These are phyloP conservation scores for Calcarius lapponicus DNA, from an alignment of 2,797 vertebrate species.

Conservation along the genomic window DNA sequence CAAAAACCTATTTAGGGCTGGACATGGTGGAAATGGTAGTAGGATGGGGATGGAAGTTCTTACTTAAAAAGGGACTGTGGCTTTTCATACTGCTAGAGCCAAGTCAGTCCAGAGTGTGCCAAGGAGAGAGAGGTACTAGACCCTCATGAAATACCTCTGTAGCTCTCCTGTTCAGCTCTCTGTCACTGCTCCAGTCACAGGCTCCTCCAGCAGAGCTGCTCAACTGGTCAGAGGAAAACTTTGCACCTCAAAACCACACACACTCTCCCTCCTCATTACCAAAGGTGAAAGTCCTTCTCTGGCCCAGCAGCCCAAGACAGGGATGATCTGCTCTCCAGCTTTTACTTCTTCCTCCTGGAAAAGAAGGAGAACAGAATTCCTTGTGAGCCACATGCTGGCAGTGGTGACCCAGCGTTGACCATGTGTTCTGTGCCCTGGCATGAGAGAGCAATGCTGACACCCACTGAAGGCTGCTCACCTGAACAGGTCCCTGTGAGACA, in stretches of 20 bases:
- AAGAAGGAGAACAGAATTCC: background rate
- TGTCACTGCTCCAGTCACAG: background rate
- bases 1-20: background rate
- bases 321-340: background rate
- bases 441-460: background rate
- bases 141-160: background rate
- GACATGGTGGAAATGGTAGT: background rate
- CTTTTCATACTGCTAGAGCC: background rate
- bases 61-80: background rate
- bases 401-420: fast-evolving
- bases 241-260: background rate
- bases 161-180: background rate
- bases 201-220: background rate
- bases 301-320: background rate
- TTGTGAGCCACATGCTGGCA: fast-evolving
- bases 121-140: background rate
- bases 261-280: background rate
- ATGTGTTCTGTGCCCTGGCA: fast-evolving
- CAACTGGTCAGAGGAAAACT: background rate
- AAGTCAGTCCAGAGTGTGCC: background rate
- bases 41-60: background rate
- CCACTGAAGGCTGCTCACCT: background rate
- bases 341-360: background rate
- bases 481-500: background rate
- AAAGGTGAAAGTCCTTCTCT: background rate